Evolutionary conservation across 2,113 vertebrate genomes (phyloP).

Genomic region (Hypocryptadius cinnamomeus): DNA sequence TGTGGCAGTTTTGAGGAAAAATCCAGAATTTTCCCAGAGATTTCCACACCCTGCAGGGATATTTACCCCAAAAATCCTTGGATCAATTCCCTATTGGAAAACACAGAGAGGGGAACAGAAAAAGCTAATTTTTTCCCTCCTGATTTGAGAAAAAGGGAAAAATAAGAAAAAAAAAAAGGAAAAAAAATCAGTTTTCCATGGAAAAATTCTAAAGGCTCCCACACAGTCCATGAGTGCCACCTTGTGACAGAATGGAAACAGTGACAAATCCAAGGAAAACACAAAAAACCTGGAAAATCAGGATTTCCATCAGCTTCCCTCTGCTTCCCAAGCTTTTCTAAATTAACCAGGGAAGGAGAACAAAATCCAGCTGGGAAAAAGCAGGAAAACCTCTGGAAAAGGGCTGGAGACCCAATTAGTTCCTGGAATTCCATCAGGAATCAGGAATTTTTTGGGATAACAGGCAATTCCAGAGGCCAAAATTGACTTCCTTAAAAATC

Average conservation of each 20-base stretch:
- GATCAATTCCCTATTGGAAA: background rate
- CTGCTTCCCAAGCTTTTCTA: background rate
- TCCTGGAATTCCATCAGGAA: background rate
- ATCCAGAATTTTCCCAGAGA: background rate
- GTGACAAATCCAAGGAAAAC: background rate
- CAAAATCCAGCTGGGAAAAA: background rate
- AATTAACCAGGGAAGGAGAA: background rate
- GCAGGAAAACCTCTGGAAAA: background rate
- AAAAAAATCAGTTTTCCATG: background rate
- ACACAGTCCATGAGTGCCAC: background rate
- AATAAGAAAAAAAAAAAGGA: too few relatives aligned
- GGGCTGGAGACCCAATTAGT: background rate
- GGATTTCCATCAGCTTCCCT: conserved; percentile 5
- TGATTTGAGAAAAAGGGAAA: fast-evolving
- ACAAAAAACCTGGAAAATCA: background rate
- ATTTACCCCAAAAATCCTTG: background rate
- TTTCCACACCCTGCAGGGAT: background rate
- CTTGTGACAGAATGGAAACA: background rate
- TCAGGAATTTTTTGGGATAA: fast-evolving
- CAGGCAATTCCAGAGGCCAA: background rate
- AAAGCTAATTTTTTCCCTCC: fast-evolving
- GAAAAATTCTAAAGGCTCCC: background rate
- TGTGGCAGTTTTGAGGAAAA: background rate
- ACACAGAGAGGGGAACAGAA: background rate
- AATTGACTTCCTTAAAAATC: background rate